Evolutionary conservation across 2,113 vertebrate genomes (phyloP), one percentile per base, ranked within the genome.

Genomic region (Psettodes erumei): DNA sequence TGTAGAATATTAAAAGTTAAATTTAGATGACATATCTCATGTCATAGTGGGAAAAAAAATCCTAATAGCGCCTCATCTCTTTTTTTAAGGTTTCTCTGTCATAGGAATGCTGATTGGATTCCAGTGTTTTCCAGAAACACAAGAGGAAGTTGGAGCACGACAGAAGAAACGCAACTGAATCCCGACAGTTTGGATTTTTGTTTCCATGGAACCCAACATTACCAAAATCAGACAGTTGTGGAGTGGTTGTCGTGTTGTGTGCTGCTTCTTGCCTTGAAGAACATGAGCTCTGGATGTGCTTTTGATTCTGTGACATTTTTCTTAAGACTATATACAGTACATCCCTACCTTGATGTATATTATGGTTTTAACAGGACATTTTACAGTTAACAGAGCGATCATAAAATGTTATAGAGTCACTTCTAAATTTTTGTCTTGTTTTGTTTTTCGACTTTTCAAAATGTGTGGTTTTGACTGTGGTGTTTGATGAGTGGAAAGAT

Each of bases 101-200:
- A 27, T 98, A 84, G 96, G 93, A 3, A 99, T 99, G 98, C 85
- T 99, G 76, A 94, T 97, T 74, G 98, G 98, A 21, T 95, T 95
- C 71, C 95, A 93, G 88, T 97, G 96, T 89, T 85, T 97, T 55
- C 92, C 95, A 62, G 94, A 92, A 72, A 73, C 83, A 7, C 87
- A 86, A 48, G 96, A 98, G 73, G 94, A 84, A 45, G 71, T 88
- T 0, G 86, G 85, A 10, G 88, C 93, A 25, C 92, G 93, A 53
- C 95, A 94, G 76, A 98, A 98, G 93, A 99, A 99, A 87, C 94
- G 95, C 65, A 98, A 96, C 82, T 98, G 91, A 96, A 81, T 62
- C 33, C 13, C 13, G 8, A 11, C 13, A 28, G 50, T 18, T 3
- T 27, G n/a, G 35, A 28, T 54, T 60, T 75, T 50, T 3, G 27